A percentile compares a stretch with the other conserved stretches of the same genome.
Conservation (phyloP, 2,113 vertebrate genomes). For the Dromas ardeola region DNA sequence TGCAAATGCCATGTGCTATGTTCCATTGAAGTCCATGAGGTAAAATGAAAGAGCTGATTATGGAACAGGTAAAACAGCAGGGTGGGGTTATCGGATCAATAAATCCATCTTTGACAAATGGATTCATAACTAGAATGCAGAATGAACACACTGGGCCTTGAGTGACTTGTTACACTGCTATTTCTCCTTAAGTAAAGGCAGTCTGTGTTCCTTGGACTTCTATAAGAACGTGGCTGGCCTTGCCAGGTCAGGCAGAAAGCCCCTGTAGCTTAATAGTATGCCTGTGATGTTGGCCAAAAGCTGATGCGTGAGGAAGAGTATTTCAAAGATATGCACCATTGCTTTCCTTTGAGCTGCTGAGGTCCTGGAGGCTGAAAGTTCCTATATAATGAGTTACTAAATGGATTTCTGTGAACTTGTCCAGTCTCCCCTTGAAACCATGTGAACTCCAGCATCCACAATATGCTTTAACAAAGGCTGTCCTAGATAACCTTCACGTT, state of each 20-base stretch:
- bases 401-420: constrained; percentile 15
- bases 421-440: neutral
- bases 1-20: neutral
- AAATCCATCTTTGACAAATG: neutral
- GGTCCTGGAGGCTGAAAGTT: neutral
- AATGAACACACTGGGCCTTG: neutral
- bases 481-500: constrained; percentile 16
- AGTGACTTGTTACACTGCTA: neutral
- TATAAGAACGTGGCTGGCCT: neutral
- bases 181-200: neutral
- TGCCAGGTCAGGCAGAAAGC: neutral
- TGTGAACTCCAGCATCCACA: neutral
- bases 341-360: neutral
- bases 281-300: neutral
- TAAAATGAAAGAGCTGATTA: neutral
- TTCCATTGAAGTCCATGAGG: neutral
- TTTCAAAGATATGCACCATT: neutral
- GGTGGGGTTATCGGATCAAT: neutral
- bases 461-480: constrained; percentile 5
- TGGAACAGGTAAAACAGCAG: neutral
- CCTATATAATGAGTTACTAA: constrained; percentile 41
- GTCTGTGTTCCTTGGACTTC: neutral
- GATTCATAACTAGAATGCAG: neutral
- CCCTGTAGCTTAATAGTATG: neutral
- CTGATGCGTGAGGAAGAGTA: neutral